These are phyloP conservation scores for Blastomussa wellsi DNA, from an alignment of 92 coral and sea anemone species.

Conservation along the genomic window DNA sequence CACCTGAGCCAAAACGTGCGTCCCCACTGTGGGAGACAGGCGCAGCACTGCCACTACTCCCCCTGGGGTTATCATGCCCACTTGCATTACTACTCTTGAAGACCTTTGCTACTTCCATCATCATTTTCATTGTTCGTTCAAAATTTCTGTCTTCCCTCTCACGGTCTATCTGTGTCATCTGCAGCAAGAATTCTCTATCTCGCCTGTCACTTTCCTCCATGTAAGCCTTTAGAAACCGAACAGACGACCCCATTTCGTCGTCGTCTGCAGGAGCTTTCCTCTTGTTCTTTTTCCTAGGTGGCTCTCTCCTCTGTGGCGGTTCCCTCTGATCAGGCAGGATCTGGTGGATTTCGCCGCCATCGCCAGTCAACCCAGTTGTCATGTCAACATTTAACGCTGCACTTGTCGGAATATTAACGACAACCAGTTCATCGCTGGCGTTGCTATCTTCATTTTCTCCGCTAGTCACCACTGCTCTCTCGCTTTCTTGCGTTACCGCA, in stretches of 20 bases:
- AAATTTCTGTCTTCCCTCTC: constrained; percentile 57
- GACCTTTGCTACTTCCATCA: constrained; percentile 58
- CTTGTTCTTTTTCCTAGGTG: constrained; percentile 31
- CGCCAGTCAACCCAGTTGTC: constrained; percentile 17
- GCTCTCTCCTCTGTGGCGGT: constrained; percentile 40
- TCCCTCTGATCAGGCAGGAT: constrained; percentile 3
- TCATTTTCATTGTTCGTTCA: constrained; percentile 55
- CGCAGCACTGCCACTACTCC: constrained; percentile 16
- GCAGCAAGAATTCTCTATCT: constrained; percentile 56
- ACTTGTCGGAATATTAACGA: constrained; percentile 31
- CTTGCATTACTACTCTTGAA: constrained; percentile 30
- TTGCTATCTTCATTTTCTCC: constrained; percentile 41
- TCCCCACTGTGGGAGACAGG: constrained; percentile 26
- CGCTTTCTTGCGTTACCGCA: constrained; percentile 3
- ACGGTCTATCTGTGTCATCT: constrained; percentile 51
- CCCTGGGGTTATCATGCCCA: constrained; percentile 23
- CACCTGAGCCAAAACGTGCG: constrained; percentile 22
- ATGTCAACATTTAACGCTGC: constrained; percentile 28
- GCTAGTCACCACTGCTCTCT: constrained; percentile 17
- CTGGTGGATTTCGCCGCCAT: constrained; percentile 1
- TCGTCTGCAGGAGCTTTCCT: constrained; percentile 43
- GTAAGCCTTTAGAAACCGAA: constrained; percentile 46
- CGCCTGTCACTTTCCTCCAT: constrained; percentile 60
- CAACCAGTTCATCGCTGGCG: constrained; percentile 33
- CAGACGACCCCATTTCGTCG: constrained; percentile 40